Base-by-base conservation (phyloP, 1,140 invertebrate genomes). In the Lepidurus apus region DNA sequence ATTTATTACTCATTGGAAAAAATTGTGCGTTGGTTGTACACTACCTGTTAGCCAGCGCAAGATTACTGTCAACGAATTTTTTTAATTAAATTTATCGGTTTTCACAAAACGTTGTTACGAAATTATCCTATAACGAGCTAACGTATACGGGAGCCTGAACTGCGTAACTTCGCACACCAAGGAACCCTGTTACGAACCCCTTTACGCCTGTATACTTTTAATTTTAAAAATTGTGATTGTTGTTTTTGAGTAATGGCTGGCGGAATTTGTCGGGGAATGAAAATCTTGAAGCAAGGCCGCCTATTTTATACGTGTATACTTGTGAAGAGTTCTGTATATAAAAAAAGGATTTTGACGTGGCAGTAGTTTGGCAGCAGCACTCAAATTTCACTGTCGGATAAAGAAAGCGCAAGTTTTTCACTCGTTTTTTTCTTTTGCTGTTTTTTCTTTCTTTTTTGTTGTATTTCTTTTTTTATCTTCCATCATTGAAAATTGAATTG, bases 361-460 rank as follows among this genome's bases (percentile, higher is more conserved):
- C 24, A 53, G 42, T 34, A 53, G 21, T 53, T 73, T 77, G 42
- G 2, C 53, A 77, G 53, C 53, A 74, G 34, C 42, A 74, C 42
- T 78, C 74, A 10, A 78, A 74, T 78, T 74, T 11, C 42, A 53
- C 21, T 74, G 42, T 78, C 42, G 43, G 43, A 53, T 26, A 42
- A 42, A 42, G 34, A 76, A 76, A 74, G 43, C 13, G 44, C 53
- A 76, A 53, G n/a, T 74, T 43, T 43, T 43, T 53, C 43, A 78
- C 73, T 78, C n/a, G 26, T n/a, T 77, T 77, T 34, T 17, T 42
- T 47, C 43, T 74, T 65, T 78, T 77, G 42, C n/a, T 79, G 42
- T 80, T 78, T 45, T 47, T 76, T 74, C 42, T 78, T 43, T 79
- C 10, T 74, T 79, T 79, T 13, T 42, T 11, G 21, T 77, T 78